These are phyloP conservation scores for Lycophotia porphyrea DNA, from an alignment of 2,888 invertebrate genomes.

Conservation along the genomic window DNA sequence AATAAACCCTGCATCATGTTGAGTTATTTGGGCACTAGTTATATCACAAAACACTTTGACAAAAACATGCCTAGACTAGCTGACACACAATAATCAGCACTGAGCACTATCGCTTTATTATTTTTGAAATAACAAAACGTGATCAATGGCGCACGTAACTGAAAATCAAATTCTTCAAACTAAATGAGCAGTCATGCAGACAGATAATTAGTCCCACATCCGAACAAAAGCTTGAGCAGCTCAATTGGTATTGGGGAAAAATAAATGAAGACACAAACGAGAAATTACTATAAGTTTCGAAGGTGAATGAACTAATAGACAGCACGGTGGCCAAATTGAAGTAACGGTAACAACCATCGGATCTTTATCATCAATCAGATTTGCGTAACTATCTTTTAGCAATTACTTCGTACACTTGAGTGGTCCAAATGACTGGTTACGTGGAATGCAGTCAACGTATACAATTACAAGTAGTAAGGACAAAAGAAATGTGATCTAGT, in stretches of 20 bases:
- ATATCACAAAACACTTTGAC: constrained; percentile 69
- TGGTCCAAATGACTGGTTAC: constrained; percentile 76
- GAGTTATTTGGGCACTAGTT: constrained; percentile 72
- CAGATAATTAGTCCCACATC: constrained; percentile 72
- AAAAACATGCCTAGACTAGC: constrained; percentile 64
- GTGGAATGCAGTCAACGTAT: constrained; percentile 78
- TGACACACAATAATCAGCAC: constrained; percentile 62
- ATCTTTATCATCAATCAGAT: constrained; percentile 89
- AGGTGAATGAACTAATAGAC: constrained; percentile 85
- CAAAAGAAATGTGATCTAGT: constrained; percentile 69
- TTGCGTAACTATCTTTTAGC: constrained; percentile 89
- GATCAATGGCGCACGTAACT: constrained; percentile 71
- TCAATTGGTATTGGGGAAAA: constrained; percentile 65
- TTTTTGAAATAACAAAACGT: constrained; percentile 77
- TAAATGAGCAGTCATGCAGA: constrained; percentile 69
- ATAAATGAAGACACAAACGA: constrained; percentile 59
- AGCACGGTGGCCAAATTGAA: constrained; percentile 87
- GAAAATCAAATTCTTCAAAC: constrained; percentile 63
- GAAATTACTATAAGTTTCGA: constrained; percentile 72
- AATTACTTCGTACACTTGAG: constrained; percentile 82
- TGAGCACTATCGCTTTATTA: constrained; percentile 77
- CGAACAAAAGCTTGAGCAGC: constrained; percentile 67
- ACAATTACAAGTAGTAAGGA: constrained; percentile 73
- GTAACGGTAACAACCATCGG: constrained; percentile 84
- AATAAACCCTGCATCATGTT: constrained; percentile 89